A percentile compares a stretch with the other conserved stretches of the same genome.
Conservation (phyloP, 2,113 vertebrate genomes). For the Catharus bicknelli region DNA sequence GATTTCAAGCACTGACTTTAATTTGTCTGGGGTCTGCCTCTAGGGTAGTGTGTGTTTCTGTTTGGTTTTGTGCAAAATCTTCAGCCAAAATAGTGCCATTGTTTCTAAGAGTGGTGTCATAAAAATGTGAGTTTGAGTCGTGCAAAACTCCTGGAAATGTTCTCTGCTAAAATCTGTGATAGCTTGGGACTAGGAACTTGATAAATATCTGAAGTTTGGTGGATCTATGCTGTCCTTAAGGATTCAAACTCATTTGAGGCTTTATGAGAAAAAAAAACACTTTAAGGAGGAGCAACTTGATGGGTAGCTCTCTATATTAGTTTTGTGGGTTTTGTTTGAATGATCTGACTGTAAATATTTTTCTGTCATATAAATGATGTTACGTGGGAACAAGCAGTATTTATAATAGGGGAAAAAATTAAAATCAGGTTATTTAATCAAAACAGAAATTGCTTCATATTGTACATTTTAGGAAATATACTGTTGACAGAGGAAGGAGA, state of each 20-base stretch:
- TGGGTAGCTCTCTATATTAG: neutral
- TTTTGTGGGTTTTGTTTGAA: neutral
- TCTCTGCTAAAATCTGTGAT: neutral
- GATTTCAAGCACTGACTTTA: neutral
- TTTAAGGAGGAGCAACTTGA: neutral
- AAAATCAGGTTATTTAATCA: conserved; percentile 7
- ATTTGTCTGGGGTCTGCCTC: conserved; percentile 20
- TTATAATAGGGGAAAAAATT: neutral
- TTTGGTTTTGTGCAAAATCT: neutral
- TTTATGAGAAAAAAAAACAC: neutral
- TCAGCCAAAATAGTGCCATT: neutral
- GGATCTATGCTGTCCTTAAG: neutral
- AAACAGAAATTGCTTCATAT: neutral
- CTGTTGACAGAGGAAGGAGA: neutral
- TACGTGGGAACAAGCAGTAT: neutral
- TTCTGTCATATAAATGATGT: neutral
- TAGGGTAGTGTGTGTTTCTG: neutral
- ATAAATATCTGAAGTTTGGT: neutral
- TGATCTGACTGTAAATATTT: conserved; percentile 31
- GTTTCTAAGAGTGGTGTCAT: neutral
- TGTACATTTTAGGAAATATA: neutral
- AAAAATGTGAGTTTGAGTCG: neutral
- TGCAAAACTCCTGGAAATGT: neutral
- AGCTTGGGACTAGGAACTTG: neutral
- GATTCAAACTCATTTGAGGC: neutral